Conservation (phyloP, 2,797 vertebrate species). For the Triplophysa yarkandensis region DNA sequence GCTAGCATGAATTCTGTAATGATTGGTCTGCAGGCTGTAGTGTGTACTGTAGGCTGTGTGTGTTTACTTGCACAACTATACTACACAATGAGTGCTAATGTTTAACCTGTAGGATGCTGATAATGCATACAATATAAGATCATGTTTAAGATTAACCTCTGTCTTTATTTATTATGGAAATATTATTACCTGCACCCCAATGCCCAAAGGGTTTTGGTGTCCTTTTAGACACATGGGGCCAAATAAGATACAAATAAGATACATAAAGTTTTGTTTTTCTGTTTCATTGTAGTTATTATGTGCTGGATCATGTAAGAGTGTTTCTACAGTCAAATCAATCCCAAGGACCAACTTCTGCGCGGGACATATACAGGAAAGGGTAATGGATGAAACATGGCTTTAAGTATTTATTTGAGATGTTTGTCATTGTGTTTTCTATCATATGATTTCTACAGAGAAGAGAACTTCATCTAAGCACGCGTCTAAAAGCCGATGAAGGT, state of each 20-base stretch:
- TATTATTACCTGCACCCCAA: no score
- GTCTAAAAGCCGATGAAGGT: constrained; percentile 19
- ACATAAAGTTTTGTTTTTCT: not conserved
- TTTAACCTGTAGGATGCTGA: not conserved
- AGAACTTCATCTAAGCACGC: constrained; percentile 57
- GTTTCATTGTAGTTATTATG: constrained; percentile 23
- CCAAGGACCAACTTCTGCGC: not conserved
- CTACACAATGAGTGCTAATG: not conserved
- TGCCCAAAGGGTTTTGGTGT: no score
- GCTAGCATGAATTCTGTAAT: not conserved
- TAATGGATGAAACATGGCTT: not conserved
- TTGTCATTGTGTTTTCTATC: not conserved
- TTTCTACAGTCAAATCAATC: constrained; percentile 6
- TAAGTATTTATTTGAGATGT: constrained; percentile 54
- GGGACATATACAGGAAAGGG: not conserved
- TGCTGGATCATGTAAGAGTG: not conserved
- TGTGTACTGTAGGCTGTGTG: no score
- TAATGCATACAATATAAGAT: not conserved
- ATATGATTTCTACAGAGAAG: constrained; percentile 44
- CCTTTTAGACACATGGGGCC: no score
- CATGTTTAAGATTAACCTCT: no score
- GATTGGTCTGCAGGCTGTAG: no score
- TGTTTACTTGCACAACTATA: not conserved
- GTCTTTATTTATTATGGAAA: no score
- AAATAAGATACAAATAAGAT: not conserved